Evolutionary conservation across 2,888 invertebrate genomes (phyloP), one percentile per base, ranked within the genome.

Genomic region (Brachynemurus nebulosus): DNA sequence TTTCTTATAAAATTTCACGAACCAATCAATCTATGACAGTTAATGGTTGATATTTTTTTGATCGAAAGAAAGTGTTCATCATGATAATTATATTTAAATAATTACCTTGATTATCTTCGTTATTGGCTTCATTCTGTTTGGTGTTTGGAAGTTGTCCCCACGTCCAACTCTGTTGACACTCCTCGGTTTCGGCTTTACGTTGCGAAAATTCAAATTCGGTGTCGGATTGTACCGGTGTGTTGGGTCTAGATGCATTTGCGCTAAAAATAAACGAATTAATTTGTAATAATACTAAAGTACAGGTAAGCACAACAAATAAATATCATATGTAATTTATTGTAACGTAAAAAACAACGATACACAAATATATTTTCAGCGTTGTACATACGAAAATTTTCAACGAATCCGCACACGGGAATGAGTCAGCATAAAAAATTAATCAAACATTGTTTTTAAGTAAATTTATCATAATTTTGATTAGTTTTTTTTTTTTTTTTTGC

Each of bases 151-250:
- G 66, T 60, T 90, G 89, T 16, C 91, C 91, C 91, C 91, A 86
- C 52, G 85, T 78, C 91, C 91, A 90, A 45, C 85, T 85, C 58
- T 82, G 82, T 19, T 62, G 60, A 3, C 51, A 60, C 44, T 56
- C 63, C 40, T 48, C 55, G 34, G 49, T 53, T 45, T 68, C 70
- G 61, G 63, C 63, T 61, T 64, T 65, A 17, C 65, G 57, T 47
- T 58, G 60, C 48, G 74, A 76, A 57, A 79, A 68, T 64, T 95
- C 95, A 58, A 90, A 82, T 61, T 96, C 96, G 0, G 93, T 91
- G 64, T 96, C 96, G 34, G 93, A 93, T 62, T 91, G 91, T 48
- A 86, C 78, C 6, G 92, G 91, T 11, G 89, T 84, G 50, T 80
- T 78, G 30, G 84, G 78, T 47, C 90, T 75, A 25, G 83, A 82